Evolutionary conservation across 1,140 invertebrate genomes (phyloP).

Genomic region (Calliopsis andreniformis): DNA sequence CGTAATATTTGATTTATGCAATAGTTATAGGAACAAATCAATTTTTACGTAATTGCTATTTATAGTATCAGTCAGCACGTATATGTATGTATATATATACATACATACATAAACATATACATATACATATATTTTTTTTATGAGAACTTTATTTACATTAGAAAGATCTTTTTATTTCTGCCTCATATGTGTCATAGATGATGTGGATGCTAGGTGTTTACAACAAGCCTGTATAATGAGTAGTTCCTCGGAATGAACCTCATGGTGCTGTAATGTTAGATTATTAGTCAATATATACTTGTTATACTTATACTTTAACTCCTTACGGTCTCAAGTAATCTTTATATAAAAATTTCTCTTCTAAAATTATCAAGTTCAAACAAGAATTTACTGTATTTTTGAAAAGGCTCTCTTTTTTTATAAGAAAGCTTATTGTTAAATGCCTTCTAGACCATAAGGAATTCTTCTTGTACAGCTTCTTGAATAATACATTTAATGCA

Average conservation of each 20-base stretch:
- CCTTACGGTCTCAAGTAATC: not conserved
- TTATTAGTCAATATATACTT: conserved; percentile 70
- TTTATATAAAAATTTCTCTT: not conserved
- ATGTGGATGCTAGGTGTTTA: conserved; percentile 27
- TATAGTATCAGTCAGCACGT: conserved; percentile 46
- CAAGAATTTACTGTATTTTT: not conserved
- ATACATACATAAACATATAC: too few relatives aligned
- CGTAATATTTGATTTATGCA: conserved; percentile 9
- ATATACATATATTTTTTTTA: conserved; percentile 47
- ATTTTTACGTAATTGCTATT: conserved; percentile 44
- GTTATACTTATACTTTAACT: conserved; percentile 26
- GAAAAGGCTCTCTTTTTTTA: not conserved
- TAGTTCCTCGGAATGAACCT: conserved; percentile 62
- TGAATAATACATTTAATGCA: conserved; percentile 76
- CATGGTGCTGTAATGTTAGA: conserved; percentile 72
- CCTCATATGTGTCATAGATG: conserved; percentile 40
- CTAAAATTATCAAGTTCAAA: not conserved
- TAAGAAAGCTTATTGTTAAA: not conserved
- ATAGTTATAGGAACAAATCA: conserved; percentile 41
- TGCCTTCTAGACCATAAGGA: not conserved
- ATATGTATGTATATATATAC: conserved; percentile 32
- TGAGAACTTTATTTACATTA: conserved; percentile 46
- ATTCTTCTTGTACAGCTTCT: conserved; percentile 78
- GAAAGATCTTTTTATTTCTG: conserved; percentile 36
- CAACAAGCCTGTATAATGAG: conserved; percentile 55